Percentiles rank a stretch among this genome's conserved stretches.
These are phyloP conservation scores for Gymnarchus niloticus DNA, from an alignment of 2,113 vertebrate genomes.

Conservation along the genomic window DNA sequence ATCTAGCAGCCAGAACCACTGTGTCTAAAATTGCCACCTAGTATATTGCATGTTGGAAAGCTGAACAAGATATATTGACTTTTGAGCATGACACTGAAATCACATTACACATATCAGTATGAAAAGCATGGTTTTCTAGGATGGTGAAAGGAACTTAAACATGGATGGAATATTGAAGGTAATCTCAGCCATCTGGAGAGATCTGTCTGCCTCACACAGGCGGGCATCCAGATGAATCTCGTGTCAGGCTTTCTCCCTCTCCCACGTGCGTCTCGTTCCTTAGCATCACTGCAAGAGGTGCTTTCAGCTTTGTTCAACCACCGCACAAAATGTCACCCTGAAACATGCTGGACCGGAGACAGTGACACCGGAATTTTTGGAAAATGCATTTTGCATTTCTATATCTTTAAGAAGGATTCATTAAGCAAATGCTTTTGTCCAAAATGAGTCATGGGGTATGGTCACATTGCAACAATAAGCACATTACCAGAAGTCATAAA, in stretches of 20 bases:
- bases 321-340: not conserved
- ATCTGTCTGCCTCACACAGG: not conserved
- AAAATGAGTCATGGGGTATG: not conserved
- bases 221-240: not conserved
- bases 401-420: not conserved
- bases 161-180: not conserved
- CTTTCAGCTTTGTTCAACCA: not conserved
- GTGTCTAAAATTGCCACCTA: not conserved
- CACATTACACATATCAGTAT: not conserved
- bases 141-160: not conserved
- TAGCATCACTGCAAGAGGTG: not conserved
- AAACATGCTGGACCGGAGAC: not conserved
- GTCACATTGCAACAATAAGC: not conserved
- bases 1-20: not conserved
- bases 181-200: not conserved
- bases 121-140: not conserved
- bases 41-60: not conserved
- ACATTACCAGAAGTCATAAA: not conserved
- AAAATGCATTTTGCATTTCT: not conserved
- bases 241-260: not conserved
- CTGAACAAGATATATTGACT: not conserved
- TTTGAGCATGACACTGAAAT: not conserved
- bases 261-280: not conserved
- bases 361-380: not conserved
- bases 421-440: not conserved